Conservation (phyloP, 2,888 invertebrate species). For the Apamea sordens region DNA sequence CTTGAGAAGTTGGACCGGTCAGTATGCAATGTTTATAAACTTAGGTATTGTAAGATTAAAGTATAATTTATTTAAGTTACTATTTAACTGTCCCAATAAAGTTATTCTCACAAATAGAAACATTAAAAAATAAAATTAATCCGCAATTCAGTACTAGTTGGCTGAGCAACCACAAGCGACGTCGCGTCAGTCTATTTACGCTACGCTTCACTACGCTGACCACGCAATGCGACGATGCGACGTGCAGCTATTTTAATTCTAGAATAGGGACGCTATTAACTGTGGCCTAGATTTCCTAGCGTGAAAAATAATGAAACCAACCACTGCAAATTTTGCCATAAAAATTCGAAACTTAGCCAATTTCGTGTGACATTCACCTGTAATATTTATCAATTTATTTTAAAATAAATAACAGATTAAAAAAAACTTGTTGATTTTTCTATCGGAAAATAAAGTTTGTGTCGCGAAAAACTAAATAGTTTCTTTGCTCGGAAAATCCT, state of each 20-base stretch:
- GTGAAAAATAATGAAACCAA: conserved; percentile 69
- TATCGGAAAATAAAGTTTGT: conserved; percentile 63
- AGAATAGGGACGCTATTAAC: conserved; percentile 79
- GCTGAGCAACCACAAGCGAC: conserved; percentile 32
- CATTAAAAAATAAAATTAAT: conserved; percentile 11
- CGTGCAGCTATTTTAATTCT: conserved; percentile 79
- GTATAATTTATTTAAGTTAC: neutral
- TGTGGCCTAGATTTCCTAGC: conserved; percentile 83
- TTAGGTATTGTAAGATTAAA: neutral
- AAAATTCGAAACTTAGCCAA: conserved; percentile 16
- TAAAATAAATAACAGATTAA: neutral
- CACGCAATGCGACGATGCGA: conserved; percentile 70
- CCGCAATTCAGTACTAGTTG: conserved; percentile 29
- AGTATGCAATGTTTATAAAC: neutral
- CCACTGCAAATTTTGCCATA: conserved; percentile 39
- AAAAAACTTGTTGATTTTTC: conserved; percentile 18
- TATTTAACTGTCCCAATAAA: neutral
- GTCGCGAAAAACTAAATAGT: conserved; percentile 80
- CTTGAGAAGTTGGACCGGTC: neutral
- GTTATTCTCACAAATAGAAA: neutral
- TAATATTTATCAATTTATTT: conserved; percentile 6
- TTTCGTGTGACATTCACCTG: conserved; percentile 8
- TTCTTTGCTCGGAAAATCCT: conserved; percentile 86
- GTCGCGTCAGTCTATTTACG: conserved; percentile 81
- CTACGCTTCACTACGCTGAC: conserved; percentile 81